Evolutionary conservation across 1,140 invertebrate species (phyloP), one percentile per base, ranked within the genome.

Genomic region (Drosophila kepulauana): DNA sequence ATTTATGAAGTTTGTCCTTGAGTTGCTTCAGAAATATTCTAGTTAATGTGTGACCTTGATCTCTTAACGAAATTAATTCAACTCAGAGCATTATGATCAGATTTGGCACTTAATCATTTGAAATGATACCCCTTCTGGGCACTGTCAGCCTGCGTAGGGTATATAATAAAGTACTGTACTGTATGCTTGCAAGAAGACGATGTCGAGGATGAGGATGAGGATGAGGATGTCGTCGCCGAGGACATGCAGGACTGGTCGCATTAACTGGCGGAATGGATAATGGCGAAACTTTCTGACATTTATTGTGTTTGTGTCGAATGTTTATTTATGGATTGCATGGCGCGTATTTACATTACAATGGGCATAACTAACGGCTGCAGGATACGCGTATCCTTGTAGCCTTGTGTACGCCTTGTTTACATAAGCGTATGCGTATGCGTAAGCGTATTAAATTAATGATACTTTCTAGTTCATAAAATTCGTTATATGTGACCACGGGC

Each of bases 391-490:
- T 82, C 78, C 71, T 64, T 25, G 30, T 63, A 41, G 35, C 30
- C 71, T 63, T 64, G 48, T 81, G 64, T 76, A 61, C 35, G 35
- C 35, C 73, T 70, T 73, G 74, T 85, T 64, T 78, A 70, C 67
- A 61, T 78, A 77, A 81, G 75, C 62, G 51, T 71, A 63, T 71
- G 77, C 85, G 78, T 74, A 84, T 71, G 77, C 85, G 78, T 74
- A 84, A 84, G 82, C 80, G 85, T 89, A 91, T 91, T 91, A 91
- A 91, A 89, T 91, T 91, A 91, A 91, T 91, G 89, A 89, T 91
- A 78, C 85, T 91, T 91, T 91, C 89, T 91, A 91, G 89, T 89
- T 91, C 89, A 91, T 91, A 91, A 91, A 91, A 89, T 91, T 86
- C 76, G 81, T 80, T 89, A 81, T 85, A 81, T 91, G 65, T 63